Evolutionary conservation across 2,888 invertebrate species (phyloP).

Genomic region (Eurytoma adleriae): DNA sequence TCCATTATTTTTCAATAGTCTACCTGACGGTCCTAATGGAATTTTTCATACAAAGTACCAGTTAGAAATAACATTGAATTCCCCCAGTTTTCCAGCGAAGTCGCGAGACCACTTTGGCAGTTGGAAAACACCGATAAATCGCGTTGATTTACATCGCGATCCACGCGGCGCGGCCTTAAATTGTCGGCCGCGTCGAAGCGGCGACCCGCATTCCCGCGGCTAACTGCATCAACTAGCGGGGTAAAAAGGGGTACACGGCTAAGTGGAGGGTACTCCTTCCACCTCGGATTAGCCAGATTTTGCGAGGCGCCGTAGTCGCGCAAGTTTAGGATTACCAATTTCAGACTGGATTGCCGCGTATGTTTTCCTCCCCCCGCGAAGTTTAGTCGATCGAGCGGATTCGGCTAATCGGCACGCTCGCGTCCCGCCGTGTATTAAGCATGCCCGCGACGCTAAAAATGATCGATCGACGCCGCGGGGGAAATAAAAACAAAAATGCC

Average conservation of each 20-base stretch:
- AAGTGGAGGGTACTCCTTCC: conserved; percentile 19
- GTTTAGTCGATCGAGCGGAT: conserved; percentile 1
- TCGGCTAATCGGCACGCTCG: not conserved
- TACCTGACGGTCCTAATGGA: too few species aligned
- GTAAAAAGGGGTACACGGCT: conserved; percentile 12
- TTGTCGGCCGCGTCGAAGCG: not conserved
- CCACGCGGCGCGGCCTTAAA: too few species aligned
- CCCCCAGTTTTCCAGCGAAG: too few species aligned
- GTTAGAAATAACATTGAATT: too few species aligned
- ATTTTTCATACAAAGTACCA: too few species aligned
- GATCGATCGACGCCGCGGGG: conserved; percentile 3
- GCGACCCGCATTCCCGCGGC: not conserved
- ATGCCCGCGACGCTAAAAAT: not conserved
- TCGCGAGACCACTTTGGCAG: too few species aligned
- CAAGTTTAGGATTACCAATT: conserved; percentile 40
- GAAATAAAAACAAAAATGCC: not conserved
- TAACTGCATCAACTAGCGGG: not conserved
- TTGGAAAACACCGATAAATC: too few species aligned
- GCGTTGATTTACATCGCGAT: too few species aligned
- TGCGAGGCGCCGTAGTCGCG: conserved; percentile 8
- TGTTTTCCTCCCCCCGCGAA: conserved; percentile 7
- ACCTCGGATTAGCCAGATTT: conserved; percentile 31
- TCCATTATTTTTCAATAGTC: too few species aligned
- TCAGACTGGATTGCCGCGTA: conserved; percentile 18
- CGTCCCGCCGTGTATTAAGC: not conserved